Evolutionary conservation across 2,113 vertebrate species (phyloP), one percentile per base, ranked within the genome.

Genomic region (Phainopepla nitens): DNA sequence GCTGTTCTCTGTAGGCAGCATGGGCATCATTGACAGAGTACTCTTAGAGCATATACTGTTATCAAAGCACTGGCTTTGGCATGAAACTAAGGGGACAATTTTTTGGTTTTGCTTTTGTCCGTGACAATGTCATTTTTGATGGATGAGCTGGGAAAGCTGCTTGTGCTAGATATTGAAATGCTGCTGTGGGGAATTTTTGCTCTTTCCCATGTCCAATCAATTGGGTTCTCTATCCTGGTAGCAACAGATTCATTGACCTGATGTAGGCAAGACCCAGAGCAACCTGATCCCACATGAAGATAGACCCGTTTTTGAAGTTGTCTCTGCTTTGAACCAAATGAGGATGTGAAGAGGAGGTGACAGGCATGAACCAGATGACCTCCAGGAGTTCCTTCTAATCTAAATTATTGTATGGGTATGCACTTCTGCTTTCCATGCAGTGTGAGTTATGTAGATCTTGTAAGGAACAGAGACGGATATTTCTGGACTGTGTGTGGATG

Each of bases 81-180:
- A 1, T 64, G 56, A 82, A 79, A 68, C 7, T 42, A 24, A n/a
- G 53, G 22, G 20, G 13, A 15, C 0, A 3, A 2, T 1, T 17
- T 78, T 91, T 58, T 57, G 13, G 12, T 35, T 95, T 56, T 80
- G n/a, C 25, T 82, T 73, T 58, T 58, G 25, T 41, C 9, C 2
- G 2, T n/a, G 22, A 56, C 61, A 44, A 11, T 9, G n/a, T 8
- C 49, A 18, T 10, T 90, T 91, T 44, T 60, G 49, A n/a, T 23
- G 25, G 66, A 22, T 0, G 0, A 61, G 28, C 7, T 41, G 9
- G 70, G 54, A 72, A 87, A 78, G 25, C 20, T 79, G 22, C 42
- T 85, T 76, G 15, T 21, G 13, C 17, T 4, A 11, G 13, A 13
- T 58, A 68, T 13, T 42, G 35, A 84, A 78, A 87, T 50, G 15